Evolutionary conservation across 2,797 vertebrate species (phyloP), one percentile per base, ranked within the genome.

Genomic region (Salarias fasciatus): DNA sequence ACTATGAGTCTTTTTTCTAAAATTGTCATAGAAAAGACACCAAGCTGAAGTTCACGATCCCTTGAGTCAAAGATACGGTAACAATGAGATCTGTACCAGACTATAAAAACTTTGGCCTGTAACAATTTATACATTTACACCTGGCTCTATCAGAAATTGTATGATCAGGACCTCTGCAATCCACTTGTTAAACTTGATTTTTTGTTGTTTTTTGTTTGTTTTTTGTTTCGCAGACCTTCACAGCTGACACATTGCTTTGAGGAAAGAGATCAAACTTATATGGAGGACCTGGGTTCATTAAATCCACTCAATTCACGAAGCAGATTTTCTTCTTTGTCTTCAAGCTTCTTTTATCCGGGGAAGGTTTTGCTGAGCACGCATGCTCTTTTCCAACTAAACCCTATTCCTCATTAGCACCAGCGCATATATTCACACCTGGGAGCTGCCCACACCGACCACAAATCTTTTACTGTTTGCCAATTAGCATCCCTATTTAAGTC

Each of bases 261-360:
- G 75, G 57, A 80, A 75, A 79, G 56, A 82, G 78, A 84, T 86
- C 69, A 80, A 79, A 47, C 67, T 53, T 56, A 64, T 76, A 66
- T 83, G 67, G 57, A 71, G 63, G 47, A 63, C 56, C 30, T 30
- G 51, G 62, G 76, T 84, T 88, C 74, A 87, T 87, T 80, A 81
- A 89, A 88, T 83, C 82, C 65, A 70, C 72, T 86, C 72, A 71
- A 77, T 86, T 82, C 69, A 82, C 70, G 50, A 75, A 74, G 78
- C 72, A 81, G 65, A 85, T 85, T 84, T 84, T 75, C 54, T 64
- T 80, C 80, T 86, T 85, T 86, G 83, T 86, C 79, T 86, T 81
- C 82, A 86, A 87, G 86, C 82, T 82, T 63, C 71, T 82, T 85
- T 84, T 79, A 86, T 87, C 84, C 82, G 48, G 54, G 62, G 53